These are phyloP conservation scores for Scelioninae gen. 1 DNA, from an alignment of 2,888 invertebrate species.

Conservation along the genomic window DNA sequence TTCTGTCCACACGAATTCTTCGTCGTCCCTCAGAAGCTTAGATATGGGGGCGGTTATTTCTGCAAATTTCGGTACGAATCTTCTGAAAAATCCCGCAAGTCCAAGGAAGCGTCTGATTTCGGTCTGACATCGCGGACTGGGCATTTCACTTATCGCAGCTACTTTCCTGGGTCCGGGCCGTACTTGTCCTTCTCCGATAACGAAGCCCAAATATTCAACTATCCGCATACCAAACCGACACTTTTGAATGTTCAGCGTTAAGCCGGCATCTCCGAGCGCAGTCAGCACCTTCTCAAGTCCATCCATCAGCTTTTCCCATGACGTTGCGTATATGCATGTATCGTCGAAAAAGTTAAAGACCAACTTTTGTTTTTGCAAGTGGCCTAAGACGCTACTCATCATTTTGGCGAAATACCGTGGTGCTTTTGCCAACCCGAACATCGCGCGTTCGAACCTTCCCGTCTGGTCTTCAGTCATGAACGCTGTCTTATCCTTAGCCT, in stretches of 20 bases:
- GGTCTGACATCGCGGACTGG: neutral
- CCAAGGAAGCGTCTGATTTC: neutral
- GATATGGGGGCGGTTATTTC: neutral
- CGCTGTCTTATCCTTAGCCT: neutral
- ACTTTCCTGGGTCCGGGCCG: conserved; percentile 54
- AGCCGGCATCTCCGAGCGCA: too few species aligned
- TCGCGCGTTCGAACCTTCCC: neutral
- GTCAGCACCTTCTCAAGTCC: too few species aligned
- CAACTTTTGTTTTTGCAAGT: neutral
- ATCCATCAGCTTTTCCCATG: neutral
- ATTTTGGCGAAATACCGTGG: conserved; percentile 5
- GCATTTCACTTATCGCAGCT: neutral
- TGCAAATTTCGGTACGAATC: neutral
- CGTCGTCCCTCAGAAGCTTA: neutral
- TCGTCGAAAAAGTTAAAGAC: neutral
- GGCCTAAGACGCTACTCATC: neutral
- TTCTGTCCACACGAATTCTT: neutral
- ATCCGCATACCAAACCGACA: conserved; percentile 72
- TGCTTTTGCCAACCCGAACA: conserved; percentile 1
- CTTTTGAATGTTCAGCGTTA: conserved; percentile 75
- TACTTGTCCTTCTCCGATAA: too few species aligned
- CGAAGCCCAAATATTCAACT: conserved; percentile 76
- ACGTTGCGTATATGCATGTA: neutral
- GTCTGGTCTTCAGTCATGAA: conserved; percentile 7
- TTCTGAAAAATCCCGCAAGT: neutral